Evolutionary conservation across 2,888 invertebrate species (phyloP).

Genomic region (Eristalis pertinax): DNA sequence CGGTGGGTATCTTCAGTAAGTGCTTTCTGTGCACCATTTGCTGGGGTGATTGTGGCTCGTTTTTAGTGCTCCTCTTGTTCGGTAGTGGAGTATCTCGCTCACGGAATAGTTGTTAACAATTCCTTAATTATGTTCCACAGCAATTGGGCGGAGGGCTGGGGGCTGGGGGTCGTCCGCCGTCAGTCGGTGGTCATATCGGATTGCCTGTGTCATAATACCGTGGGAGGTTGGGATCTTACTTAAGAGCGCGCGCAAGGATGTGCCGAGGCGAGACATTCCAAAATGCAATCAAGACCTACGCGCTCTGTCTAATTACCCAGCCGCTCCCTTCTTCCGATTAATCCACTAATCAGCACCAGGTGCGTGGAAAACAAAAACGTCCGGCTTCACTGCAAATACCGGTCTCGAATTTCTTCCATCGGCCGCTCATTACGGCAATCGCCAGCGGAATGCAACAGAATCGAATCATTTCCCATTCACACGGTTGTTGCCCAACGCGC

Average conservation of each 20-base stretch:
- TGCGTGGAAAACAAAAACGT: not conserved
- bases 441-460: too few species aligned
- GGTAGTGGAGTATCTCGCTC: constrained; percentile 32
- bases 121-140: constrained; percentile 39
- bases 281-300: too few species aligned
- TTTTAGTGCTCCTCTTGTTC: not conserved
- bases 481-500: not conserved
- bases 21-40: constrained; percentile 6
- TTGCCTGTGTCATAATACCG: constrained; percentile 27
- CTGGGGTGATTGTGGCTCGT: not conserved
- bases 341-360: too few species aligned
- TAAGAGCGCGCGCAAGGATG: not conserved
- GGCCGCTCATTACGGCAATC: too few species aligned
- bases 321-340: too few species aligned
- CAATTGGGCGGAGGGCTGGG: constrained; percentile 10
- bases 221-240: constrained; percentile 26
- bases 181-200: not conserved
- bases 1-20: constrained; percentile 16
- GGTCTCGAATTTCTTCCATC: not conserved
- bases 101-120: constrained; percentile 51
- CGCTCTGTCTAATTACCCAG: too few species aligned
- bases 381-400: not conserved
- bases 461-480: not conserved
- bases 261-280: not conserved
- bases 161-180: not conserved